Base-by-base conservation (phyloP, 92 coral and sea anemone species). In the Heliopora coerulea region DNA sequence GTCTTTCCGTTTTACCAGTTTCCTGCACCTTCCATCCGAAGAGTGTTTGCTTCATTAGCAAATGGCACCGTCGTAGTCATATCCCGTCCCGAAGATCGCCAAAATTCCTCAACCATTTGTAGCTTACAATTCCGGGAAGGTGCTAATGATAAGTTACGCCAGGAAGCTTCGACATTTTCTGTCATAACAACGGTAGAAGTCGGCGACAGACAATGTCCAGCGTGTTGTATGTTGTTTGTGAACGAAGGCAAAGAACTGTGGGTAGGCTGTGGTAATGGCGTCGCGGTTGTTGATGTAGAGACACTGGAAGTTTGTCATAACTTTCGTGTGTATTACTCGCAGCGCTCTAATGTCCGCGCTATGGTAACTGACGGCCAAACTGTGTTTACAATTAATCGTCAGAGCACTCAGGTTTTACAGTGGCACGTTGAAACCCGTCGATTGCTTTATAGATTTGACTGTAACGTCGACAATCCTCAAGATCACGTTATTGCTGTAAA, bases 251-350 rank as follows among this genome's bases (percentile, higher is more conserved):
- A 63, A 50, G 95, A 95, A 65, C 62, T 95, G 54, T 95, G 98
- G 98, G 95, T 90, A 5, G 91, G 98, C 72, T 90, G 95, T 70
- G 98, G 96, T 10, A 91, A 87, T 65, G 78, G 83, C 66, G 87
- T 95, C 14, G 85, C 83, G 15, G 84, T 88, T 15, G 56, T 95
- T 20, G 90, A 88, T 26, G 83, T 84, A 26, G 80, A 65, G 28
- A 95, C 89, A 0, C 56, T 88, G 57, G 78, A 62, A 24, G 65
- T 90, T 23, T 50, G 81, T 76, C 88, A 95, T 54, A 96, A 87
- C 82, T 86, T 95, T 24, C 82, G 83, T 54, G 98, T 88, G 57
- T 95, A 87, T 75, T 78, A 62, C 37, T 85, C 98, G 1, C 86
- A 63, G 68, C 86, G 95, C 61, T 87, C 91, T 8, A 91, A 95